Evolutionary conservation across 2,888 invertebrate genomes (phyloP).

Genomic region (Protophormia terraenovae): DNA sequence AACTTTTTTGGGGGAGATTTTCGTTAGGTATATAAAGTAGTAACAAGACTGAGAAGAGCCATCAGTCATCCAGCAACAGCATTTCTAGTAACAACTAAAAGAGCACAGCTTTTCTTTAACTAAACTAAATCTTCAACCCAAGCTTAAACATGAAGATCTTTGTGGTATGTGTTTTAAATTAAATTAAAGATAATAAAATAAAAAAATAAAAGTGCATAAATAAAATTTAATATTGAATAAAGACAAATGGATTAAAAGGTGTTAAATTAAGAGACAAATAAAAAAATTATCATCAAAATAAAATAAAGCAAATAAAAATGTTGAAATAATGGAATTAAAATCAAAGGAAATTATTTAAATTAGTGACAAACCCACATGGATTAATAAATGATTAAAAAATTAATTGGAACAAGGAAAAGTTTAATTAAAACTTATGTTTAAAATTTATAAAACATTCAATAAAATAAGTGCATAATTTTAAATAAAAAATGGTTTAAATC

Average conservation of each 20-base stretch:
- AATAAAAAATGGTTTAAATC: no score
- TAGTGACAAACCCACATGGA: no score
- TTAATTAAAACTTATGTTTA: no score
- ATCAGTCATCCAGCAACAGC: slow-evolving; percentile 74
- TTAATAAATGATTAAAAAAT: no score
- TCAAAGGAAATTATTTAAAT: no score
- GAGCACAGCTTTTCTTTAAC: slow-evolving; percentile 70
- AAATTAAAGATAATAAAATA: background rate
- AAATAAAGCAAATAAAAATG: background rate
- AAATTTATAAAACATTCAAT: no score
- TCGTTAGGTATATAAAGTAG: slow-evolving; percentile 73
- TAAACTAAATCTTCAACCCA: slow-evolving; percentile 72
- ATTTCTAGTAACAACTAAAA: slow-evolving; percentile 54
- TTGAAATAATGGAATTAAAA: background rate
- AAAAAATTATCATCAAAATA: background rate
- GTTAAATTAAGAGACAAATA: background rate
- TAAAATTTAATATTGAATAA: background rate
- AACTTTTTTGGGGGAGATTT: background rate
- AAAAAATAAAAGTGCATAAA: background rate
- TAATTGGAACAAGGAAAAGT: no score
- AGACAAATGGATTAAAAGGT: background rate
- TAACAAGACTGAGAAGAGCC: slow-evolving; percentile 59
- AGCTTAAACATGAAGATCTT: slow-evolving; percentile 79
- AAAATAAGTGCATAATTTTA: no score
- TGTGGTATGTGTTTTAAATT: slow-evolving; percentile 75